These are phyloP conservation scores for Callipepla californica DNA, from an alignment of 2,113 vertebrate species.

Conservation along the genomic window DNA sequence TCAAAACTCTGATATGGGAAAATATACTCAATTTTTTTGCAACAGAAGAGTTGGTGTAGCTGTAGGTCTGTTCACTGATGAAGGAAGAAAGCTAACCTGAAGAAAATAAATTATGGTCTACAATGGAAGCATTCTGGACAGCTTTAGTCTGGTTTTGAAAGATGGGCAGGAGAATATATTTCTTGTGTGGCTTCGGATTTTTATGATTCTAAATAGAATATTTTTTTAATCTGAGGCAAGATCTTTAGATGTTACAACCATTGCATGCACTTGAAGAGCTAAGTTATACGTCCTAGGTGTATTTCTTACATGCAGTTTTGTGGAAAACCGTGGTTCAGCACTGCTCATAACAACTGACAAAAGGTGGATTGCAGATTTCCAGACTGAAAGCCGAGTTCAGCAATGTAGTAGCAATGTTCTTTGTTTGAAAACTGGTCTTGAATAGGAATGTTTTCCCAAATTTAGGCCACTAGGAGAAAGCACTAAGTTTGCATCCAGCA, in stretches of 20 bases:
- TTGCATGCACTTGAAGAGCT: not conserved
- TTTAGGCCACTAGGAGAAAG: not conserved
- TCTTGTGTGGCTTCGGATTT: not conserved
- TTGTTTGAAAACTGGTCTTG: not conserved
- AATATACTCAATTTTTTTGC: not conserved
- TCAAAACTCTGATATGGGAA: not conserved
- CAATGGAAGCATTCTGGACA: not conserved
- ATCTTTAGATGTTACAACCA: not conserved
- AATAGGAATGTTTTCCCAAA: not conserved
- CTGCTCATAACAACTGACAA: not conserved
- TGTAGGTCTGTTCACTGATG: not conserved
- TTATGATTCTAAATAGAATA: not conserved
- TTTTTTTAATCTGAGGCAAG: not conserved
- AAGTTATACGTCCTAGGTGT: not conserved
- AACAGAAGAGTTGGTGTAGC: not conserved
- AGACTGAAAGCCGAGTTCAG: not conserved
- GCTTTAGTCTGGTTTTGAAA: not conserved
- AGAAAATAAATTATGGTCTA: not conserved
- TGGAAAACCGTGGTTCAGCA: not conserved
- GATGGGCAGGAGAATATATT: not conserved
- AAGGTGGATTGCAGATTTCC: not conserved
- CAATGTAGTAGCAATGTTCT: not conserved
- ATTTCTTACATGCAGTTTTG: not conserved
- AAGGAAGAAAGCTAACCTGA: not conserved
- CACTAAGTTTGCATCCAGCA: not conserved